A percentile compares a stretch with the other conserved stretches of the same genome.
Conservation (phyloP, 64 coral and sea anemone genomes). For the Stichodactyla helianthus region DNA sequence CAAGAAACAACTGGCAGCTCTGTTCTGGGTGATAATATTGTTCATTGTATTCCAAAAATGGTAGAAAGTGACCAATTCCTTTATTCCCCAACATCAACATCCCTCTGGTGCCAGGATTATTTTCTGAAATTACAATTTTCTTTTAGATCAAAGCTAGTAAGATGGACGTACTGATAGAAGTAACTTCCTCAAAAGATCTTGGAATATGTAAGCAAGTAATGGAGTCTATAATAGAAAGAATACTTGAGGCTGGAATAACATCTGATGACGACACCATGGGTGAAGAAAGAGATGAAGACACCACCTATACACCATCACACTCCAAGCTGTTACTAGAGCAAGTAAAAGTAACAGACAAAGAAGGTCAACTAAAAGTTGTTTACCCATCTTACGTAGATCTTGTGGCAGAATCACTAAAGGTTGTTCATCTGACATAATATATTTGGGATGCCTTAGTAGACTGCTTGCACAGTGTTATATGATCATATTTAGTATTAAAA, state of each 20-base stretch:
- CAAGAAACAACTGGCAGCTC: too few relatives aligned
- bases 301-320: background rate
- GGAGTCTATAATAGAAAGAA: conserved; percentile 55
- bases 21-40: too few relatives aligned
- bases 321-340: conserved; percentile 64
- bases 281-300: background rate
- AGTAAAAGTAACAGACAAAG: conserved; percentile 62
- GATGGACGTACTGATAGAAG: conserved; percentile 77
- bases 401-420: conserved; percentile 41
- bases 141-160: conserved; percentile 66
- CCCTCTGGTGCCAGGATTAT: background rate
- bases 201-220: conserved; percentile 82
- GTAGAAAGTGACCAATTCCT: background rate
- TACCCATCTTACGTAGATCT: conserved; percentile 91
- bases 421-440: conserved; percentile 10
- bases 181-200: conserved; percentile 77
- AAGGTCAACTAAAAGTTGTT: conserved; percentile 92
- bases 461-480: too few relatives aligned
- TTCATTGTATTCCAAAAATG: too few relatives aligned
- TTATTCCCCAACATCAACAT: background rate
- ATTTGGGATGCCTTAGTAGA: background rate
- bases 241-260: conserved; percentile 71
- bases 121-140: too few relatives aligned
- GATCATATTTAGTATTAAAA: too few relatives aligned
- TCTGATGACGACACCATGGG: background rate